phyloP scores from a whole-genome alignment of 2,113 vertebrate species.

The Festucalex cinctus region DNA sequence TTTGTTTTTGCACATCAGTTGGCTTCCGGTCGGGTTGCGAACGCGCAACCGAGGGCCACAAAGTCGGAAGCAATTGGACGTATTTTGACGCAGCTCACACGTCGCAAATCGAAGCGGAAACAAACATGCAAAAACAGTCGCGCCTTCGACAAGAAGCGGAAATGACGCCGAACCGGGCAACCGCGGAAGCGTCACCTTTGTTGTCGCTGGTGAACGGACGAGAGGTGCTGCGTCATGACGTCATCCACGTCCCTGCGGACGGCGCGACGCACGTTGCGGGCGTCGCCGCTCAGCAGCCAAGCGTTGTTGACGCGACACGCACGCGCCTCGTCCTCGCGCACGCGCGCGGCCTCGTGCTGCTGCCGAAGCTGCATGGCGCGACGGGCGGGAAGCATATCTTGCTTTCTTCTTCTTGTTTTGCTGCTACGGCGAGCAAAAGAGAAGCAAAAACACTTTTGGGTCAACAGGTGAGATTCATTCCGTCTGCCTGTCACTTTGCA shows the following conservation, averaged over 20 bases:
- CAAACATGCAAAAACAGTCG: too few relatives aligned
- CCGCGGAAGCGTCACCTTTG: conserved; percentile 79
- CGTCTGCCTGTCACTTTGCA: too few relatives aligned
- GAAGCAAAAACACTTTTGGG: neutral
- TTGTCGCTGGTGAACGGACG: conserved; percentile 68
- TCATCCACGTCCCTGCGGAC: conserved; percentile 59
- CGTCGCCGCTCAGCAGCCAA: conserved; percentile 67
- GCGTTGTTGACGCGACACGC: conserved; percentile 23
- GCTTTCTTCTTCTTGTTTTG: neutral
- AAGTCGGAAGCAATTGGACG: too few relatives aligned
- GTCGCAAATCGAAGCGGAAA: too few relatives aligned
- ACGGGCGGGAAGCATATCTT: neutral
- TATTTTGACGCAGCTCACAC: too few relatives aligned
- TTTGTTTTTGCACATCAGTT: too few relatives aligned
- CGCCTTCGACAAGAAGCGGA: too few relatives aligned
- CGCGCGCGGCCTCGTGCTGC: conserved; percentile 56
- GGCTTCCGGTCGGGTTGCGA: too few relatives aligned
- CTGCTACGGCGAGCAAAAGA: neutral
- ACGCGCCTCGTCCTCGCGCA: conserved; percentile 43
- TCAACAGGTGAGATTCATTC: too few relatives aligned
- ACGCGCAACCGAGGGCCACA: too few relatives aligned
- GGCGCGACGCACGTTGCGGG: conserved; percentile 42
- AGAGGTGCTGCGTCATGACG: conserved; percentile 60
- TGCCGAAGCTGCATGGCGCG: conserved; percentile 36
- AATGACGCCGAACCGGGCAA: too few relatives aligned